Percentiles rank a stretch among this genome's conserved stretches.
Conservation (phyloP, 2,113 vertebrate genomes). For the Heterotilapia buettikoferi region DNA sequence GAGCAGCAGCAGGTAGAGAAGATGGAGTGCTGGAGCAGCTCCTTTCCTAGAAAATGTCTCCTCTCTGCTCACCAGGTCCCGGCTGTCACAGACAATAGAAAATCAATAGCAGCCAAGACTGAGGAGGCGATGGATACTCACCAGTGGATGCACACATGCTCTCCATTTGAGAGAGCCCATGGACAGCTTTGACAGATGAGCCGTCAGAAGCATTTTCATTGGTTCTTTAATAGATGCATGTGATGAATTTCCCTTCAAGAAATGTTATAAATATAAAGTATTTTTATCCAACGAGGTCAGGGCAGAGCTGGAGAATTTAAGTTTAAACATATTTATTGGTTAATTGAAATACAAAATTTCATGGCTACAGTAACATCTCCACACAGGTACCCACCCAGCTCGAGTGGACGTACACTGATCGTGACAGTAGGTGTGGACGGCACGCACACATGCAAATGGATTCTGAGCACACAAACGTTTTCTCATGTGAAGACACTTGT, state of each 20-base stretch:
- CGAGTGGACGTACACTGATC: conserved; percentile 19
- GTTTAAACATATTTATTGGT: background rate
- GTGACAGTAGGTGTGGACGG: background rate
- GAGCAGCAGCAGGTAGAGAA: conserved; percentile 30
- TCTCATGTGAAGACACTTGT: background rate
- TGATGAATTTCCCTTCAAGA: background rate
- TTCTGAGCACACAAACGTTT: background rate
- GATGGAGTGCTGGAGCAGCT: background rate
- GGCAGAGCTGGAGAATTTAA: background rate
- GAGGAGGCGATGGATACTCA: background rate
- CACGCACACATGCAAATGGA: background rate
- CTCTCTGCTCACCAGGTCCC: background rate
- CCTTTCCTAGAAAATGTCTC: conserved; percentile 35
- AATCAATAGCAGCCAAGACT: conserved; percentile 16
- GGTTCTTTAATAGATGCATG: background rate
- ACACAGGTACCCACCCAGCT: background rate
- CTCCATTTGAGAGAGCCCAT: background rate
- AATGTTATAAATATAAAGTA: background rate
- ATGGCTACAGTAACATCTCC: background rate
- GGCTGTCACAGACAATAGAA: conserved; percentile 17
- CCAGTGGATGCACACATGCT: background rate
- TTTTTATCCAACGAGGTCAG: background rate
- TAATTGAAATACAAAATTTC: background rate
- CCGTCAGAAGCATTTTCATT: background rate
- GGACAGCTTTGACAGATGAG: background rate